Evolutionary conservation across 1,140 invertebrate genomes (phyloP), one percentile per base, ranked within the genome.

Genomic region (Ostrea edulis): DNA sequence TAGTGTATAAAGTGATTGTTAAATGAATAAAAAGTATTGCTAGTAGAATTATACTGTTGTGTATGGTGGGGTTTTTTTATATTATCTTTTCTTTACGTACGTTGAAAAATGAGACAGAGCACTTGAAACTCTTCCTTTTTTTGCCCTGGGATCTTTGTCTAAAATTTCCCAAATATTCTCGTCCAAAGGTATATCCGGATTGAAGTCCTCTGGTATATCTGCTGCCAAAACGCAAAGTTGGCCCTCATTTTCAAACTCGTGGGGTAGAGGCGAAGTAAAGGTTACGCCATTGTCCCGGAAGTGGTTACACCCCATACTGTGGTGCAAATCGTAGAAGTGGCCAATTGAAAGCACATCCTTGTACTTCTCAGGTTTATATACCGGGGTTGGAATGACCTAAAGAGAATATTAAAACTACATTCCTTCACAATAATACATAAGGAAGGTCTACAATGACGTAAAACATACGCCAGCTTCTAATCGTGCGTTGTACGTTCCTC

Each of bases 281-380:
- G 81, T 85, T 0, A 87, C 84, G 2, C 77, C 51, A 51, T 87
- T 86, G 9, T 86, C 52, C 5, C 83, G 86, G 22, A 82, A 68
- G 44, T 86, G 12, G 20, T 77, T 44, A 35, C 65, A 84, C 8
- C 25, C 52, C 7, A 54, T 14, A 52, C 86, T 85, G 44, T 89
- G 71, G 44, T 85, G 87, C 20, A 89, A 14, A 22, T 89, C 89
- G n/a, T 89, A 89, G 55, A 89, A 89, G 82, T 89, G 86, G 29
- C 89, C 85, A 25, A 89, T 68, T 22, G 89, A 87, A 20, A 87
- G 25, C 53, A 89, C 71, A 17, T 85, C 55, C 14, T 52, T n/a
- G 35, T 82, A 86, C 11, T 68, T 11, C 25, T 87, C 51, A 22
- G 68, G 84, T 17, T 83, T 81, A 29, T 83, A 89, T 4, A 86